phyloP scores from a whole-genome alignment of 2,113 vertebrate species.

The Antechinus stuartii region DNA sequence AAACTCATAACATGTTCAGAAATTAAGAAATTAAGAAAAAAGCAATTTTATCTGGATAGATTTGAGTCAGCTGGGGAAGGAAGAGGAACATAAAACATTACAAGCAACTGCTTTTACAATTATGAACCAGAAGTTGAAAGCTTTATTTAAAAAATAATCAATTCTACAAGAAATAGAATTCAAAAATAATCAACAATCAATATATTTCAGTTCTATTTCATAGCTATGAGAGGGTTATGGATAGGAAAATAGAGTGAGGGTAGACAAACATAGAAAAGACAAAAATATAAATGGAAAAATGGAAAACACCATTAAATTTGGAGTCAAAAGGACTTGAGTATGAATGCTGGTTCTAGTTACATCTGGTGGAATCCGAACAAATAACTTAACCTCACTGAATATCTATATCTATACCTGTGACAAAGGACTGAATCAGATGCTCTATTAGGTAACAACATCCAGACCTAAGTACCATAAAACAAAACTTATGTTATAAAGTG shows the following conservation, averaged over 20 bases:
- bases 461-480: not conserved
- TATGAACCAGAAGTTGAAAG: not conserved
- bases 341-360: not conserved
- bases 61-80: not conserved
- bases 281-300: not conserved
- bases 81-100: conserved; percentile 49
- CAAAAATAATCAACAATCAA: no score
- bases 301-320: not conserved
- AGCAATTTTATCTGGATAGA: not conserved
- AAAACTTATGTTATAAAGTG: not conserved
- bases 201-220: not conserved
- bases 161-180: conserved; percentile 36
- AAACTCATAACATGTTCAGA: not conserved
- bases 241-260: not conserved
- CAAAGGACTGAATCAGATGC: not conserved
- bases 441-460: not conserved
- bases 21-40: not conserved
- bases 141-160: conserved; percentile 58
- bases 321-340: not conserved
- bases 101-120: not conserved
- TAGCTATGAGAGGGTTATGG: not conserved
- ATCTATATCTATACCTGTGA: not conserved
- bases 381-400: not conserved
- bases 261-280: not conserved
- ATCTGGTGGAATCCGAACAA: not conserved